These are phyloP conservation scores for Drosophila mulleri DNA, from an alignment of 2,888 invertebrate genomes.

Conservation along the genomic window DNA sequence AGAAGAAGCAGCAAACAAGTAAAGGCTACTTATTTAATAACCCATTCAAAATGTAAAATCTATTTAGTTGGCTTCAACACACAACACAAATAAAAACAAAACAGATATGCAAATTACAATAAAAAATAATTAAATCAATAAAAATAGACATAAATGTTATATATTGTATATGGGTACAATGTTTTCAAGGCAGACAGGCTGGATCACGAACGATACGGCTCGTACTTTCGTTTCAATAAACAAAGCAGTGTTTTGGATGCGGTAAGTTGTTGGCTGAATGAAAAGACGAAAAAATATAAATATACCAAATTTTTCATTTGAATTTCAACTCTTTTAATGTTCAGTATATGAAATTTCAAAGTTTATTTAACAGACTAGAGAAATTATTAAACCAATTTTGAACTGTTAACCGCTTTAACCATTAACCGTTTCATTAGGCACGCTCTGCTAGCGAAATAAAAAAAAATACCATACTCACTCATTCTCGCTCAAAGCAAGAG, in stretches of 20 bases:
- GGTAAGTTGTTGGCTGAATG: background rate
- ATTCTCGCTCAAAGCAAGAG: too few relatives aligned
- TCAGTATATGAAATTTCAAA: too few relatives aligned
- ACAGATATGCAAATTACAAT: constrained; percentile 1
- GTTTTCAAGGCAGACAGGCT: background rate
- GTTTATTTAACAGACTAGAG: too few relatives aligned
- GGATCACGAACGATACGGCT: background rate
- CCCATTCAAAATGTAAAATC: constrained; percentile 7
- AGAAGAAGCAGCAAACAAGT: background rate
- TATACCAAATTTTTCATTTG: too few relatives aligned
- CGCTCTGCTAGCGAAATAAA: too few relatives aligned
- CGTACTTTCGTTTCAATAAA: background rate
- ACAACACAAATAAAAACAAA: background rate
- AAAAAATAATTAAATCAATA: constrained; percentile 8
- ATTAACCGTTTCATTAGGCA: too few relatives aligned
- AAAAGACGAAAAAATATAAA: background rate
- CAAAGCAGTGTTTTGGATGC: background rate
- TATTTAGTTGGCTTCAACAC: constrained; percentile 22
- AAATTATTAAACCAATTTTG: too few relatives aligned
- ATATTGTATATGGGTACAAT: background rate
- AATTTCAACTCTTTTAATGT: too few relatives aligned
- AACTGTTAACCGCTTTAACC: too few relatives aligned
- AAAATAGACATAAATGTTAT: background rate
- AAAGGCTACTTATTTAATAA: constrained; percentile 20
- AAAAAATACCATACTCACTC: too few relatives aligned